Evolutionary conservation across 2,888 invertebrate species (phyloP), one percentile per base, ranked within the genome.

Genomic region (Apeira syringaria): DNA sequence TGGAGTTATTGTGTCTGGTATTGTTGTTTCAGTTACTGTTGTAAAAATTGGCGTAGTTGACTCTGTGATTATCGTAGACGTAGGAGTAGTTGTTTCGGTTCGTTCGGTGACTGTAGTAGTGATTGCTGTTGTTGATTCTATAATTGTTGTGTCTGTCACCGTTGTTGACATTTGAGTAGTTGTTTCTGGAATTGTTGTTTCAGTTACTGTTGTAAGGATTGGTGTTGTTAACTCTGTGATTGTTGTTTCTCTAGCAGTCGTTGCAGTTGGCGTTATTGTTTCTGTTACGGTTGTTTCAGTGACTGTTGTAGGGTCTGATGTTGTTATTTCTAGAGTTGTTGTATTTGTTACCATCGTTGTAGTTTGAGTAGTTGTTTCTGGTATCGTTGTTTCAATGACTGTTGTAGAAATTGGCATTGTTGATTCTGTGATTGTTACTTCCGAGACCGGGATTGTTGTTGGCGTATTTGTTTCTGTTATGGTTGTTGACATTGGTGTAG

Each of bases 1-100:
- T 3, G 24, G 4, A n/a, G 34, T 31, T 4, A 18, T 27, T 5
- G 39, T 8, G 26, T 15, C 29, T 3, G 43, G 36, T 3, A 20
- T 24, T 0, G 31, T 31, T 12, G 15, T 29, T 20, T 10, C 24
- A 4, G 37, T 36, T n/a, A 38, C 28, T 29, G 49, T 40, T 11
- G 50, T 28, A 0, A 8, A 7, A 0, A 44, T 47, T 4, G 40
- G 29, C 20, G 34, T 42, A 1, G 24, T 24, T 9, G 24, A 5
- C 1, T 36, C 30, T 2, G 41, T 26, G 8, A 31, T 10, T 0
- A 40, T 31, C 1, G 47, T 50, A 0, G 27, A 24, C 7, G 24
- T 3, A 1, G 28, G 44, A 17, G 24, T 39, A 5, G 34, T 50
- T 9, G 28, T 29, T 40, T 3, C 27, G 13, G 10, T 15, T n/a